phyloP scores from a whole-genome alignment of 1,140 invertebrate genomes.

The Drosophila sturtevanti region DNA sequence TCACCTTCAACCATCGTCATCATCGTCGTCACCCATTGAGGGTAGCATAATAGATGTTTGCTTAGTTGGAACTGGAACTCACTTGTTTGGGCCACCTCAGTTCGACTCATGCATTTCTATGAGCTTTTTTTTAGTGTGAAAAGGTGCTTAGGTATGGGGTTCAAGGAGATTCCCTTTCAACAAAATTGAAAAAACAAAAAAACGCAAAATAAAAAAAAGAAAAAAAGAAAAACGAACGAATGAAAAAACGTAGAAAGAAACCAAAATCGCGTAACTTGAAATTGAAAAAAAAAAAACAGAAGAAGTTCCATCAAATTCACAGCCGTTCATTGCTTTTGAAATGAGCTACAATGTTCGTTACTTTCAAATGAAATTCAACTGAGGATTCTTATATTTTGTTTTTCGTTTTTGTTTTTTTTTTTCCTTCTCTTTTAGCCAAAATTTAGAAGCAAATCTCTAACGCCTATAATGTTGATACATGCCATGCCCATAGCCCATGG shows the following conservation, averaged over 20 bases:
- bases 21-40: conserved; percentile 47
- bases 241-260: conserved; percentile 24
- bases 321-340: conserved; percentile 82
- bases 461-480: conserved; percentile 82
- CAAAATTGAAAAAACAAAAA: background rate
- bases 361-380: conserved; percentile 34
- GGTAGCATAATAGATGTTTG: conserved; percentile 69
- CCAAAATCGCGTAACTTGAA: conserved; percentile 63
- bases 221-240: too few relatives aligned
- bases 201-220: too few relatives aligned
- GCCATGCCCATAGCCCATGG: conserved; percentile 81
- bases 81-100: conserved; percentile 45
- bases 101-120: conserved; percentile 46
- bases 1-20: background rate
- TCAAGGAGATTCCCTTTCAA: conserved; percentile 36
- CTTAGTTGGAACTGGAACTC: conserved; percentile 46
- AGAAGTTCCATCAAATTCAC: conserved; percentile 80
- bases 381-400: too few relatives aligned
- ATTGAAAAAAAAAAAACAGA: conserved; percentile 34
- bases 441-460: conserved; percentile 79
- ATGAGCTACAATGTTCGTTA: conserved; percentile 82
- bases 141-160: conserved; percentile 34
- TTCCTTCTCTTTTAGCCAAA: background rate
- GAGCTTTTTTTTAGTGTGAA: conserved; percentile 35
- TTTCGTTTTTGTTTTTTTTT: too few relatives aligned